These are phyloP conservation scores for Tachuris rubrigastra DNA, from an alignment of 2,113 vertebrate genomes.

Conservation along the genomic window DNA sequence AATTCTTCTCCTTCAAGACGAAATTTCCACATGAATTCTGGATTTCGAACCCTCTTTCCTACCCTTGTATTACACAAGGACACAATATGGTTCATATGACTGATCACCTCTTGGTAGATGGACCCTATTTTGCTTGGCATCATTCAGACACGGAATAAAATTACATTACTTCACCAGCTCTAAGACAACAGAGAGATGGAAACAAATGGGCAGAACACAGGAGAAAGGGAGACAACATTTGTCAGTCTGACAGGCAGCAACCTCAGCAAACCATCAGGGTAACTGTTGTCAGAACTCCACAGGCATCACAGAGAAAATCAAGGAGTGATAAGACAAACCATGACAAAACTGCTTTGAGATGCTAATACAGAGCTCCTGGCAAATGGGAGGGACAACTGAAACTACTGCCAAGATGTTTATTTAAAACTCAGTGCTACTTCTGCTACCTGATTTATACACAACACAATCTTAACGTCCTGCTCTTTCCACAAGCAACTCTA, in stretches of 20 bases:
- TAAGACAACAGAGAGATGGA: background rate
- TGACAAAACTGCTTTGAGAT: background rate
- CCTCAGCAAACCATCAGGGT: background rate
- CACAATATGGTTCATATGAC: background rate
- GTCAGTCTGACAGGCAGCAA: conserved; percentile 15
- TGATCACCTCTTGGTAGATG: background rate
- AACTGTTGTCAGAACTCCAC: background rate
- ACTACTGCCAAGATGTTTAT: background rate
- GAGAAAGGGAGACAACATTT: background rate
- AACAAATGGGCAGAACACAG: conserved; percentile 12
- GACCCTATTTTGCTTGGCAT: background rate
- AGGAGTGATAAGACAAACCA: background rate
- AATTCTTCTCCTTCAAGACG: background rate
- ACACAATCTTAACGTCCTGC: background rate
- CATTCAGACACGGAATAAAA: background rate
- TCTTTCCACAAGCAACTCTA: background rate
- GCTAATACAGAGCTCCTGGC: background rate
- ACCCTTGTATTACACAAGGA: background rate
- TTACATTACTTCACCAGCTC: background rate
- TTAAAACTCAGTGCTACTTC: background rate
- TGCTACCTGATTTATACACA: background rate
- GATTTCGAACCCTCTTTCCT: background rate
- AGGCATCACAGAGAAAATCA: background rate
- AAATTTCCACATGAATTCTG: background rate
- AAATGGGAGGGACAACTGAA: background rate